phyloP scores from a whole-genome alignment of 2,888 invertebrate genomes.

The Rhamphomyia laevipes region DNA sequence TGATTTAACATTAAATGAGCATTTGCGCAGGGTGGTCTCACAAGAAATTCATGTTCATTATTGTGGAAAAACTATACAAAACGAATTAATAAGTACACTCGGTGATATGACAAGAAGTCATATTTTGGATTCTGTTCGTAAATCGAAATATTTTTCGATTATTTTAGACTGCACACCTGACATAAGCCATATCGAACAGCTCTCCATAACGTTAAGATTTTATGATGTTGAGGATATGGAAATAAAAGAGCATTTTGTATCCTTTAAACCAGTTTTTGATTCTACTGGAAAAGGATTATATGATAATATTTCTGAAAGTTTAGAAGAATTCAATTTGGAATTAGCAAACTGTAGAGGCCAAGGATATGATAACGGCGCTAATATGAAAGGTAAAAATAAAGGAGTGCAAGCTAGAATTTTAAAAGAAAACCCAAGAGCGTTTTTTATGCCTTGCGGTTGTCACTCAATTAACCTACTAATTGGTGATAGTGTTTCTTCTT shows the following conservation, averaged over 20 bases:
- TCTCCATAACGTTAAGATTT: background rate
- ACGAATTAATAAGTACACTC: background rate
- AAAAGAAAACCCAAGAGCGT: background rate
- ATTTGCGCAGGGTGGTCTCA: background rate
- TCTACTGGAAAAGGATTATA: no score
- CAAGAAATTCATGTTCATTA: background rate
- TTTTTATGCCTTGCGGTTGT: background rate
- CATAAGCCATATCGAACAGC: background rate
- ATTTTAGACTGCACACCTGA: no score
- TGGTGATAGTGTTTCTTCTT: background rate
- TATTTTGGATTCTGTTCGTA: background rate
- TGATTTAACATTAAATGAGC: constrained; percentile 1
- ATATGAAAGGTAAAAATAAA: background rate
- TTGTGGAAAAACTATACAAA: constrained; percentile 1
- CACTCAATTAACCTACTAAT: background rate
- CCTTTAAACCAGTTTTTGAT: no score
- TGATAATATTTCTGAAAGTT: no score
- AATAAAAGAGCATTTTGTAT: background rate
- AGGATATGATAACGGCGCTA: background rate
- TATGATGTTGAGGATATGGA: background rate
- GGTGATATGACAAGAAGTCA: background rate
- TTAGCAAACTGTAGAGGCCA: background rate
- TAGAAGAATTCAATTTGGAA: background rate
- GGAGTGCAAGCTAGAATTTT: background rate
- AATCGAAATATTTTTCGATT: background rate